Base-by-base conservation (phyloP, 2,113 vertebrate species). In the Pholis gunnellus region DNA sequence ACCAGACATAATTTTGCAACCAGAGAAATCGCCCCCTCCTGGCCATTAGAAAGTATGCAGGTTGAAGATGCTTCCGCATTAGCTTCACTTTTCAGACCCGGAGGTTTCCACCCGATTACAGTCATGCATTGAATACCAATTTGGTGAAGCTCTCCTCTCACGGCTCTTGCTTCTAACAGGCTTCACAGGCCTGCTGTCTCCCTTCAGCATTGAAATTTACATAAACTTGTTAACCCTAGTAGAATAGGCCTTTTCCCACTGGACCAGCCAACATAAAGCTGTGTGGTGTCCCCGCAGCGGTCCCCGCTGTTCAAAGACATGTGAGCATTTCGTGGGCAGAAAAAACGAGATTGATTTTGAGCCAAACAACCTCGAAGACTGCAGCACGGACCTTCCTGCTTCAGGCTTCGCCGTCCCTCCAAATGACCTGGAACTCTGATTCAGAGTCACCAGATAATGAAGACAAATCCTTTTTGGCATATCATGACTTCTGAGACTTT, bases 401-500 rank as follows among this genome's bases (percentile, higher is more conserved):
- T 65, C 6, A 73, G 27, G 48, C 60, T 65, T 29, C 3, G 4
- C 38, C 59, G 46, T 4, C 34, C n/a, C 9, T 25, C 20, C 18
- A 83, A 50, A 72, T 48, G 5, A 78, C 36, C 71, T 54, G 31
- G 8, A 44, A 67, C 40, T 67, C 54, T 29, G 42, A 50, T 18
- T 68, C n/a, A 54, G 25, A 68, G 13, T 52, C 7, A 18, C 9
- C 54, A 64, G 11, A 52, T 61, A 38, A 52, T 76, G 22, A 27
- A 54, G 29, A 78, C 17, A 25, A 59, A 42, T 56, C 36, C 52
- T 48, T 15, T 72, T 22, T 80, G 66, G 36, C 40, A 63, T 34
- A 40, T 42, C 13, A 46, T 18, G 57, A 50, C 63, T 59, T 78
- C 48, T 78, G 27, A 63, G 60, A 68, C 56, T 27, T 78, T 40